Percentiles rank a stretch among this genome's conserved stretches.
Evolutionary conservation across 1,140 invertebrate genomes (phyloP).

Genomic region (Listronotus oregonensis): DNA sequence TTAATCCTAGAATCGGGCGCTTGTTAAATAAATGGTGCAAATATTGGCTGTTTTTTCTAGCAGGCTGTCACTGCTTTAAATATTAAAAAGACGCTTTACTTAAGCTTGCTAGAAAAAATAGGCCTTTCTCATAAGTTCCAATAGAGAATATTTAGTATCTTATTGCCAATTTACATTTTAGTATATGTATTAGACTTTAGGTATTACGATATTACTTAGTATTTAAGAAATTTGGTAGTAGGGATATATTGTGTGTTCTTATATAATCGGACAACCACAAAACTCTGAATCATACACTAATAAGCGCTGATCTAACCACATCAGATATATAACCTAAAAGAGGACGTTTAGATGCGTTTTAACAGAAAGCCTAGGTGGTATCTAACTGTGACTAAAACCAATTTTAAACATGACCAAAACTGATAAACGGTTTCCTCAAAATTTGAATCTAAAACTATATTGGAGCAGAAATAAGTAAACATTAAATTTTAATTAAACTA

Average conservation of each 20-base stretch:
- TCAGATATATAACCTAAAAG: constrained; percentile 10
- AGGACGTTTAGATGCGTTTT: not conserved
- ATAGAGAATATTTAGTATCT: constrained; percentile 53
- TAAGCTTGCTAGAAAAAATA: constrained; percentile 45
- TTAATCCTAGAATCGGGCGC: constrained; percentile 23
- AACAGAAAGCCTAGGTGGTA: constrained; percentile 21
- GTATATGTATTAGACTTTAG: constrained; percentile 53
- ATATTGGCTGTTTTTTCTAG: constrained; percentile 38
- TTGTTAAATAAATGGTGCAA: constrained; percentile 48
- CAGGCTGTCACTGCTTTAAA: constrained; percentile 51
- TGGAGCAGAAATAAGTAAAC: too few relatives aligned
- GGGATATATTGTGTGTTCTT: constrained; percentile 53
- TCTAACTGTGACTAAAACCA: too few relatives aligned
- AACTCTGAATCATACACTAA: constrained; percentile 48
- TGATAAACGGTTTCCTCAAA: too few relatives aligned
- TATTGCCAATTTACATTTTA: constrained; percentile 56
- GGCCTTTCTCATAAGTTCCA: constrained; percentile 52
- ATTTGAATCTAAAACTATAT: not conserved
- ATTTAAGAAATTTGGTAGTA: constrained; percentile 54
- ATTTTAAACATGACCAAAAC: too few relatives aligned
- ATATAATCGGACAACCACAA: constrained; percentile 48
- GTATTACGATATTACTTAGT: constrained; percentile 54
- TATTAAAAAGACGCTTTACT: constrained; percentile 50
- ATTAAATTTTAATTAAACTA: too few relatives aligned
- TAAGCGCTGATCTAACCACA: constrained; percentile 19